Evolutionary conservation across 2,113 vertebrate genomes (phyloP), one percentile per base, ranked within the genome.

Genomic region (Dipodomys merriami): DNA sequence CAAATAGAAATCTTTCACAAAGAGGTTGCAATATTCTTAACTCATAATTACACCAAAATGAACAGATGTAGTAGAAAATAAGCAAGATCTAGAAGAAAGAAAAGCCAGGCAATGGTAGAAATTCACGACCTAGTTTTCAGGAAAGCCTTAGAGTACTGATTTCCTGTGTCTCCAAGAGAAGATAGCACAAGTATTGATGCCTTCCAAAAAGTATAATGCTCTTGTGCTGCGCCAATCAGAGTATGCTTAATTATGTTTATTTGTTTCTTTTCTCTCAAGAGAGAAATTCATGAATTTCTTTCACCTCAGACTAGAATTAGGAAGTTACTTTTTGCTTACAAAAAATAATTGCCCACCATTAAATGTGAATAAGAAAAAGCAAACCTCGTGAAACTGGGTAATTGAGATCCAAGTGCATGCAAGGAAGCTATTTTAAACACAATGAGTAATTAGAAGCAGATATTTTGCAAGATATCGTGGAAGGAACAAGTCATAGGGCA

Each of bases 381-480:
- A 64, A 22, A 68, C 25, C 53, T 20, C 3, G 27, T 5, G 18
- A 84, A 49, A 62, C 19, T 49, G 57, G 64, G 7, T 86, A 27
- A 71, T 76, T 76, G 72, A 80, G 33, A 80, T 39, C 20, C 19
- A 29, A 80, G 20, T 30, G 12, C 33, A 8, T 53, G 22, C 68
- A 74, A 73, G 18, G 76, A 73, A 91, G 64, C 0, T 3, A 30
- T 67, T 88, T 74, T 5, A 62, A 74, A 13, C 15, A 4, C 65
- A 78, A 80, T 30, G 20, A 86, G 18, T 33, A 77, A 74, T 92
- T 73, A 74, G 60, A n/a, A 65, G 68, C 18, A 44, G 16, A 19
- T 86, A 80, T 88, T 86, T 73, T 78, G 44, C 23, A 82, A 62
- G 29, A 44, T 83, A 9, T 83, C 92, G 86, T 49, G 46, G 80